A percentile compares a stretch with the other conserved stretches of the same genome.
Evolutionary conservation across 2,888 invertebrate genomes (phyloP).

Genomic region (Tuta absoluta): DNA sequence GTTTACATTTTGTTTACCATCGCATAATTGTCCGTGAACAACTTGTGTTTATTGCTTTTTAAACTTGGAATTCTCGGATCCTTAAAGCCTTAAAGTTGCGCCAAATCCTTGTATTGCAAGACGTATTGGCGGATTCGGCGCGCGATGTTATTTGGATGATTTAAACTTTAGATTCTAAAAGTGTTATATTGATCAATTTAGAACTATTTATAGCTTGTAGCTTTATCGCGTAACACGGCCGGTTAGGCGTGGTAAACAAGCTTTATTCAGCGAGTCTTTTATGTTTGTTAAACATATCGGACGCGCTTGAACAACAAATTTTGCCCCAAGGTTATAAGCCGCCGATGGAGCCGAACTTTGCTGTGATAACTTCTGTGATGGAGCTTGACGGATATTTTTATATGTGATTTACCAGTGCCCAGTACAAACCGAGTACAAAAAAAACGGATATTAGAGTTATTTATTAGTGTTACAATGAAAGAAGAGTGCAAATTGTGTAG

Average conservation of each 20-base stretch:
- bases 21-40: conserved; percentile 48
- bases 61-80: conserved; percentile 26
- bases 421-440: conserved; percentile 82
- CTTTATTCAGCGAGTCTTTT: conserved; percentile 20
- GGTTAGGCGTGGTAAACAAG: conserved; percentile 48
- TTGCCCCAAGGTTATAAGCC: conserved; percentile 12
- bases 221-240: conserved; percentile 36
- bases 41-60: conserved; percentile 38
- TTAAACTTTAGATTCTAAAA: conserved; percentile 39
- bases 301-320: conserved; percentile 12
- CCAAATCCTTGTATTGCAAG: conserved; percentile 18
- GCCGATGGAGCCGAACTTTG: conserved; percentile 53
- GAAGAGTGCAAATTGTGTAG: conserved; percentile 78
- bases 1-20: conserved; percentile 54
- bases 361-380: conserved; percentile 79
- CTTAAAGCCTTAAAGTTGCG: conserved; percentile 21
- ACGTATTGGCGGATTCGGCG: conserved; percentile 51
- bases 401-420: conserved; percentile 81
- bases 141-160: conserved; percentile 53
- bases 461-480: conserved; percentile 70
- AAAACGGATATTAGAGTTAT: conserved; percentile 65
- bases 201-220: neutral
- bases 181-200: conserved; percentile 20
- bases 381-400: conserved; percentile 77
- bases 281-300: conserved; percentile 19